Evolutionary conservation across 2,797 vertebrate genomes (phyloP).

Genomic region (Chaetodon trifasciatus): DNA sequence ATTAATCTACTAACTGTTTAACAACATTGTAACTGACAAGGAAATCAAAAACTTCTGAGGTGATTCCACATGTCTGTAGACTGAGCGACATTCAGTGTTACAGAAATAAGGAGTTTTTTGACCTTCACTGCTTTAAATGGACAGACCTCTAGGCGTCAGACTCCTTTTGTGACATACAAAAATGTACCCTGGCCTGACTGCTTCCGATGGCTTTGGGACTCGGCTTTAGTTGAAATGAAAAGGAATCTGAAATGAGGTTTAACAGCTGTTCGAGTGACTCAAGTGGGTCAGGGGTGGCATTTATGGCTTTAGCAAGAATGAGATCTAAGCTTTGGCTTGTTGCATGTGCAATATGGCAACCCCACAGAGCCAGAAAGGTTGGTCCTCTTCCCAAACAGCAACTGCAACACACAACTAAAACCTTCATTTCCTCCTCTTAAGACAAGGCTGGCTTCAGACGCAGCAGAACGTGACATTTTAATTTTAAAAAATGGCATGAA

Average conservation of each 20-base stretch:
- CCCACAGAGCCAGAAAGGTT: conserved; percentile 14
- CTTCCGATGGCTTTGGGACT: conserved; percentile 4
- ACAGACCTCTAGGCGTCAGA: neutral
- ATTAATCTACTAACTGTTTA: neutral
- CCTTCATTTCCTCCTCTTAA: neutral
- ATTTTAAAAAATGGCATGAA: conserved; percentile 26
- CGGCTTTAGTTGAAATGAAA: conserved; percentile 23
- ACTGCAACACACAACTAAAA: conserved; percentile 8
- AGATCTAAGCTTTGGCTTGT: conserved; percentile 69
- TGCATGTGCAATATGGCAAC: conserved; percentile 51
- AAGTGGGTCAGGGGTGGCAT: conserved; percentile 11
- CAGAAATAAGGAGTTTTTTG: neutral
- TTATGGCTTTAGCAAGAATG: conserved; percentile 67
- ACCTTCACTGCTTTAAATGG: neutral
- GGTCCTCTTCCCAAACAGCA: conserved; percentile 5
- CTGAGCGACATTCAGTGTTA: neutral
- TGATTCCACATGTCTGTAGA: neutral
- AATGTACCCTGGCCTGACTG: neutral
- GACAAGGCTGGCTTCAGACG: neutral
- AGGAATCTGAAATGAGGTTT: conserved; percentile 31
- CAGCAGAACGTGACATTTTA: neutral
- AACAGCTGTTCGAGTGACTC: conserved; percentile 20
- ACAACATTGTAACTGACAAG: neutral
- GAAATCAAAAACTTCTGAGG: neutral
- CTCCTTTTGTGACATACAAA: neutral